Evolutionary conservation across 2,113 vertebrate genomes (phyloP).

Genomic region (Elephas maximus): DNA sequence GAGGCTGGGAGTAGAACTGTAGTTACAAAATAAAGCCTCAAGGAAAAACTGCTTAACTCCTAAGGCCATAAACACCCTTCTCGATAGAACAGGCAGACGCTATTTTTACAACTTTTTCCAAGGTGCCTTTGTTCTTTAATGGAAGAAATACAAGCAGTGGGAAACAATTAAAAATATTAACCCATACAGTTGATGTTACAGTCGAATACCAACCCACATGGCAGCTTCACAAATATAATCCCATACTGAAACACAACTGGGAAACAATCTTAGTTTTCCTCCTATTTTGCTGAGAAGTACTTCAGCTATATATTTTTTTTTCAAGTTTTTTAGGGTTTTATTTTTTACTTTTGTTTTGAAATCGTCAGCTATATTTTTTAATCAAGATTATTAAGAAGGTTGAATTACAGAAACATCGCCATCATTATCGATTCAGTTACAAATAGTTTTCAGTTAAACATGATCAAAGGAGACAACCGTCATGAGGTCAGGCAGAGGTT

Average conservation of each 20-base stretch:
- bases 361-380: not conserved
- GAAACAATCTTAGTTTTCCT: not conserved
- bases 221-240: not conserved
- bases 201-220: not conserved
- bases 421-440: not conserved
- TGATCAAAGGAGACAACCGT: not conserved
- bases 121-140: conserved; percentile 64
- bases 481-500: not conserved
- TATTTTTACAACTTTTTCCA: conserved; percentile 72
- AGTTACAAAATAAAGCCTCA: not conserved
- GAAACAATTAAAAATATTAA: conserved; percentile 54
- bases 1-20: not conserved
- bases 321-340: not conserved
- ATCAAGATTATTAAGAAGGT: not conserved
- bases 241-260: not conserved
- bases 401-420: not conserved
- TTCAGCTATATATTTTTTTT: not conserved
- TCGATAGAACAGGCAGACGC: conserved; percentile 27
- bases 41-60: conserved; percentile 20
- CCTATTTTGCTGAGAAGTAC: not conserved
- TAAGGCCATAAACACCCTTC: conserved; percentile 31
- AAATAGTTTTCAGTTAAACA: not conserved
- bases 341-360: not conserved
- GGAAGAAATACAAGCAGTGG: conserved; percentile 52
- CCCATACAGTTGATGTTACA: not conserved